Percentiles rank a stretch among this genome's conserved stretches.
These are phyloP conservation scores for Spilogale gracilis DNA, from an alignment of 2,113 vertebrate species.

Conservation along the genomic window DNA sequence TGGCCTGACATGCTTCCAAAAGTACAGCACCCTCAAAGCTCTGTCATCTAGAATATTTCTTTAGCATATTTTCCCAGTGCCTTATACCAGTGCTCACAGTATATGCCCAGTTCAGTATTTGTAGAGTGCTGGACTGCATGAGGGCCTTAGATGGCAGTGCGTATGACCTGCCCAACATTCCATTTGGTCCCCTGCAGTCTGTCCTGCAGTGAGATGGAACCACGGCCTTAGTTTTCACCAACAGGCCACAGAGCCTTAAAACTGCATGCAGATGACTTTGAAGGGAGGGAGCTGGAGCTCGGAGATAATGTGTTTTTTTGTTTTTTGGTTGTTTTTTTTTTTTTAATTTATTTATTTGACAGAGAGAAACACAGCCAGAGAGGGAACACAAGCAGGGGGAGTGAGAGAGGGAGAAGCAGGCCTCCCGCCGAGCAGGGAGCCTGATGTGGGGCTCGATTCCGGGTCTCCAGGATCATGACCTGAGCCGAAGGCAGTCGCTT, in stretches of 20 bases:
- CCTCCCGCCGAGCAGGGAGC: too few relatives aligned
- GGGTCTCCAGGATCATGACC: too few relatives aligned
- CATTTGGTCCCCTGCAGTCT: neutral
- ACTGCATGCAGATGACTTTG: neutral
- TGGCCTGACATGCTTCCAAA: neutral
- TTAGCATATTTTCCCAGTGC: neutral
- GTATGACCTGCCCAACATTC: neutral
- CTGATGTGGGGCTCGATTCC: too few relatives aligned
- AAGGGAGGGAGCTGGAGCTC: neutral
- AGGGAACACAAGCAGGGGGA: too few relatives aligned
- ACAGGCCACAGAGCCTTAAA: neutral
- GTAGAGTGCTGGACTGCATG: neutral
- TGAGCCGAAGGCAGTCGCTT: too few relatives aligned
- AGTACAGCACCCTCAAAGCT: neutral
- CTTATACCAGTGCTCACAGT: neutral
- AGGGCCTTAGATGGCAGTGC: neutral
- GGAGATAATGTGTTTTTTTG: neutral
- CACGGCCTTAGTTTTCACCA: neutral
- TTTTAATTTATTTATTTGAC: too few relatives aligned
- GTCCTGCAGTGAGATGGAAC: neutral
- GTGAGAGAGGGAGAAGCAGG: too few relatives aligned
- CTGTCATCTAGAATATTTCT: neutral
- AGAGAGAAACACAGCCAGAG: too few relatives aligned
- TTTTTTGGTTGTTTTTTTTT: too few relatives aligned
- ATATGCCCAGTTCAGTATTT: neutral